phyloP scores from a whole-genome alignment of 2,888 invertebrate species.

The Lithophane semibrunnea region DNA sequence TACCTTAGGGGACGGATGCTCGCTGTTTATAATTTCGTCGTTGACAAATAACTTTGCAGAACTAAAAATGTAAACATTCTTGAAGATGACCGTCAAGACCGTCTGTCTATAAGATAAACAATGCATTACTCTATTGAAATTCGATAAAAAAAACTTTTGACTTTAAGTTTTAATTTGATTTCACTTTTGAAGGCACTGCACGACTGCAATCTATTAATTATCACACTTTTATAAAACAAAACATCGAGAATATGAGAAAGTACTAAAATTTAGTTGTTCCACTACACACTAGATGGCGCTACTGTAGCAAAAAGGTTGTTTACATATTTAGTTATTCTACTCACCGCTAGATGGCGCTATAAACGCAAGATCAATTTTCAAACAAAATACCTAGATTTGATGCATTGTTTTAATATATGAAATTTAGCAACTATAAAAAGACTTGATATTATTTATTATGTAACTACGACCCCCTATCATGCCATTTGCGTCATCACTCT shows the following conservation, averaged over 20 bases:
- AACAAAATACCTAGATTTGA: neutral
- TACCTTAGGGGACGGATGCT: constrained; percentile 67
- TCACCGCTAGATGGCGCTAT: constrained; percentile 56
- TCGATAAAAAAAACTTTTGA: neutral
- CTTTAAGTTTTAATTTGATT: neutral
- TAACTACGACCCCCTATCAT: constrained; percentile 2
- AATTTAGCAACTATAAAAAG: constrained; percentile 11
- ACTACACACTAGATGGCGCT: constrained; percentile 53
- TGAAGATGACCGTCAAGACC: neutral
- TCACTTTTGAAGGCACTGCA: neutral
- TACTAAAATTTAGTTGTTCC: constrained; percentile 8
- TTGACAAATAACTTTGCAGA: constrained; percentile 48
- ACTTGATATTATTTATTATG: neutral
- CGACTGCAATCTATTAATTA: too few species aligned
- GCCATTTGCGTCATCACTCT: constrained; percentile 36
- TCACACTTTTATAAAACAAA: neutral
- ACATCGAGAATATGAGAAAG: constrained; percentile 17
- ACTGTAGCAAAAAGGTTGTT: neutral
- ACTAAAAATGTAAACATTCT: constrained; percentile 41
- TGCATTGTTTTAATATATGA: neutral
- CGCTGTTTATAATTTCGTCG: constrained; percentile 71
- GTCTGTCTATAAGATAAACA: constrained; percentile 32
- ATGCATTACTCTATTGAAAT: neutral
- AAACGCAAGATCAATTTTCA: neutral
- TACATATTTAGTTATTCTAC: constrained; percentile 43